A percentile compares a stretch with the other conserved stretches of the same genome.
Evolutionary conservation across 2,888 invertebrate species (phyloP).

Genomic region (Abrostola triplasia): DNA sequence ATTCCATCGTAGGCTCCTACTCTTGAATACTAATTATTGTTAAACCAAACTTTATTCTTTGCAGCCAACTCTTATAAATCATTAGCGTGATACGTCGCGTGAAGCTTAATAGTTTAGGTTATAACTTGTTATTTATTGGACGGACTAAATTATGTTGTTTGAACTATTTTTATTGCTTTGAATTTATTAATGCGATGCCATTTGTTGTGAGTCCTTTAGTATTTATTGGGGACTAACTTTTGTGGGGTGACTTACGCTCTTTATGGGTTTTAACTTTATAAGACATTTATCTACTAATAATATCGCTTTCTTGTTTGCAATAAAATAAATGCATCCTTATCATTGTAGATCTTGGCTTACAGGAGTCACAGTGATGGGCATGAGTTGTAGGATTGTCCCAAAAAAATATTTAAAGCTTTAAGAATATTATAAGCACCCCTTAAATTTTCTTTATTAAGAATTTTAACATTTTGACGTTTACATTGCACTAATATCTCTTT

Average conservation of each 20-base stretch:
- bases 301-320: no score
- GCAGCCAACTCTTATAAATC: conserved; percentile 42
- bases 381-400: no score
- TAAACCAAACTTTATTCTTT: conserved; percentile 41
- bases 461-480: not conserved
- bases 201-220: conserved; percentile 14
- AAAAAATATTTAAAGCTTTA: no score
- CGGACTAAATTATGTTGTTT: conserved; percentile 51
- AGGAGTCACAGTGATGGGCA: no score
- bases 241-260: not conserved
- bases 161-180: conserved; percentile 45
- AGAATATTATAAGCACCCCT: no score
- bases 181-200: conserved; percentile 25
- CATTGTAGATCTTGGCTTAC: no score
- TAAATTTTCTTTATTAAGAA: no score
- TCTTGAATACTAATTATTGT: conserved; percentile 75
- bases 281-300: not conserved
- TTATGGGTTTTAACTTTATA: not conserved
- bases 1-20: conserved; percentile 62
- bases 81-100: conserved; percentile 44
- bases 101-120: conserved; percentile 37
- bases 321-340: no score
- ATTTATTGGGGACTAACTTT: conserved; percentile 19
- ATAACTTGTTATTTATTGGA: conserved; percentile 47
- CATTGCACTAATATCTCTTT: conserved; percentile 16